Evolutionary conservation across 2,797 vertebrate species (phyloP), one percentile per base, ranked within the genome.

Genomic region (Artibeus lituratus): DNA sequence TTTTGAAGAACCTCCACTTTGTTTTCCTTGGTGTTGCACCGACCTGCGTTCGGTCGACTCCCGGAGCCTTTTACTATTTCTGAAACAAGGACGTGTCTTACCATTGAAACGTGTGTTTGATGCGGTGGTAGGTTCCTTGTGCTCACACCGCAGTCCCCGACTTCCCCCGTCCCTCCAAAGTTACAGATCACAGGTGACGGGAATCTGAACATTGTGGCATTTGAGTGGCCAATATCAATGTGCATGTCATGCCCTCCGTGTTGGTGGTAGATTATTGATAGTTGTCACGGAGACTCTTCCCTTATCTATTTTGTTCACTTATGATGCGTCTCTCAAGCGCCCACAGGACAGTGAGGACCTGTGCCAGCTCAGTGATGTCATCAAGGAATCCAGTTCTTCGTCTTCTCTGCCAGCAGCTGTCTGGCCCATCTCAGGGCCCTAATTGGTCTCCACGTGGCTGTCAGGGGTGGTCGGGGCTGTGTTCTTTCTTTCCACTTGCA

Each of bases 91-190:
- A 1, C 51, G n/a, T 12, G 1, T 18, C 69, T 91, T 92, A 3
- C 11, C 70, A 9, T 12, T n/a, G 24, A 10, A 22, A 10, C 26
- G 10, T 26, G 14, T 19, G 8, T 35, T 57, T 65, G 11, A 4
- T 15, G 8, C 65, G 39, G 8, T 7, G 7, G 16, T 57, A 32
- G n/a, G 26, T 55, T 72, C 59, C 24, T 37, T 29, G 18, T 32
- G 3, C 21, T 78, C 22, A n/a, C 12, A 35, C 47, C 11, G 0
- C 1, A 12, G 57, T 29, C 57, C 12, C 9, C 2, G 0, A 1
- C 14, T 35, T 10, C 15, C 7, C 9, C 3, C 19, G 22, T 14
- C 1, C 32, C 19, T 6, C 11, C 18, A 32, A 5, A 47, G 14
- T 26, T 69, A 22, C 2, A 49, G 49, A 10, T 73, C 18, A 49